Base-by-base conservation (phyloP, 2,888 invertebrate species). In the Drosophila austrosaltans region DNA sequence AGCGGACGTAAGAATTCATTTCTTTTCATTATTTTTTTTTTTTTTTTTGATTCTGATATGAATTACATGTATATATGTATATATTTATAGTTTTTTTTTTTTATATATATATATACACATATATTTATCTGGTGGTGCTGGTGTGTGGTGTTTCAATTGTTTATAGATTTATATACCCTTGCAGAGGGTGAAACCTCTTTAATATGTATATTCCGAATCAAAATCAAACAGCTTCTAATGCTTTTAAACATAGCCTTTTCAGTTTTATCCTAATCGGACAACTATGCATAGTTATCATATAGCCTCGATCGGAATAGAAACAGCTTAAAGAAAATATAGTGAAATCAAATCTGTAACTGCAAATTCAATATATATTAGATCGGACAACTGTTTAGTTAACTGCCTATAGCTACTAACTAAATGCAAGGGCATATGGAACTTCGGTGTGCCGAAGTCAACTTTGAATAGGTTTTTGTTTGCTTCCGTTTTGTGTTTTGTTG, bases 1-100 rank as follows among this genome's bases (percentile, higher is more conserved):
- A 71, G 71, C 71, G 66, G 75, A 71, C 66, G 40, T 61, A 54
- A 32, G 25, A 53, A 60, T 42, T 59, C 65, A 22, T 28, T 58
- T 58, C 42, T 61, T 30, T 30, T 48, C 1, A 28, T 12, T 6
- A 12, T 30, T 44, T 42, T 36, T 16, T 48, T 61, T 53, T 36
- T 48, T 25, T 25, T 48, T 25, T 48, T 25, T 22, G 48, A 48
- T 75, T 48, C 22, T 59, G 58, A 73, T 74, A 66, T 66, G 61
- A 53, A 22, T 61, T 60, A 66, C 63, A 36, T 54, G 57, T 32
- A 48, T 48, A 48, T 48, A 48, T 22, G 3, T n/a, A 10, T 8
- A 48, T 48, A 0, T 44, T 8, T 2, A 28, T 28, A 4, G 2
- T 28, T 28, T 3, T 28, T 28, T 28, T 28, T 3, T 28, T 28